Evolutionary conservation across 1,140 invertebrate species (phyloP), one percentile per base, ranked within the genome.

Genomic region (Dreissena polymorpha): DNA sequence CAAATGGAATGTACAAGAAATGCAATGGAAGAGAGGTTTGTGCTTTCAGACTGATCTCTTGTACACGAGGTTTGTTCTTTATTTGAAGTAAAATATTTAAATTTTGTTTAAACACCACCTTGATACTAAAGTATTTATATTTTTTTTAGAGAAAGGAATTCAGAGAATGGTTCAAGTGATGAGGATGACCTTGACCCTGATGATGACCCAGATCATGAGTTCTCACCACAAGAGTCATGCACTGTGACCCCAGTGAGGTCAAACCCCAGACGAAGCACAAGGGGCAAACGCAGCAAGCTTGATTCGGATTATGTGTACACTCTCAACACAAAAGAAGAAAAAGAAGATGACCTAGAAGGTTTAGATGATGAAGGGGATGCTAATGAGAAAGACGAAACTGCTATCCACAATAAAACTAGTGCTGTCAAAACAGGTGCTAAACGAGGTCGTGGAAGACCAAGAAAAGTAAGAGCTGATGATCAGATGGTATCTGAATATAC

Each of bases 261-360:
- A 18, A 80, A 87, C 64, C 87, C 87, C n/a, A 80, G 84, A n/a
- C 51, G 89, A 50, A 84, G 83, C 29, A 69, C 84, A 16, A 86
- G 86, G 74, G 86, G 87, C 5, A 86, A 71, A 21, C 60, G 72
- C 49, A 77, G 74, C 69, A 82, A 85, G 25, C 74, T 71, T 73
- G 72, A 74, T 64, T 51, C 69, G 1, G 68, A 82, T 25, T 82
- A 67, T 74, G 71, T 82, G 0, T 70, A 68, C 27, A 23, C 6
- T 57, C 39, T 12, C 14, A 23, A 18, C 3, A 78, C 50, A 0
- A 68, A 84, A 51, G 76, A 84, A 72, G 70, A 73, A 51, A 67
- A 57, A 69, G 68, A 78, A 73, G 78, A 85, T 64, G 77, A 55
- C 0, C 57, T 55, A 25, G 51, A 27, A 29, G n/a, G n/a, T 60